Conservation (phyloP, 2,113 vertebrate genomes). For the Rhipidura dahli region DNA sequence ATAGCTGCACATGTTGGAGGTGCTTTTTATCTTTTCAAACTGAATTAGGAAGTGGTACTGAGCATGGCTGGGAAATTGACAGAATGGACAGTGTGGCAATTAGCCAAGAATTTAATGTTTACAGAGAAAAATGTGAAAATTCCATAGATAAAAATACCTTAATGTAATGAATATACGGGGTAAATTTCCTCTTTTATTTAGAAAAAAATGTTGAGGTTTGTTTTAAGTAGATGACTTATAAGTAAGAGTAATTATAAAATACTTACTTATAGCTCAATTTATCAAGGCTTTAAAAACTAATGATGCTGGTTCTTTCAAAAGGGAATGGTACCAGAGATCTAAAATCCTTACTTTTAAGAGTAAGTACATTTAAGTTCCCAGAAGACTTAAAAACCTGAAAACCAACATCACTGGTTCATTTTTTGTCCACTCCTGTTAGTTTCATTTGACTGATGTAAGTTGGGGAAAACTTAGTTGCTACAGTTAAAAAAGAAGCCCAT, state of each 20-base stretch:
- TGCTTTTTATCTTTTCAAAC: background rate
- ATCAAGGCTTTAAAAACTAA: background rate
- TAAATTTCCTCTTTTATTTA: background rate
- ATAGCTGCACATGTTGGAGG: background rate
- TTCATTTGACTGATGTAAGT: background rate
- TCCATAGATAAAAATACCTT: background rate
- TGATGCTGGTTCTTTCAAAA: background rate
- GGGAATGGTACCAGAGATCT: background rate
- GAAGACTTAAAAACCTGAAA: background rate
- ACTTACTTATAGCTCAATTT: background rate
- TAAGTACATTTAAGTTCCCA: background rate
- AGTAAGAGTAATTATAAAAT: background rate
- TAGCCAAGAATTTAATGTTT: background rate
- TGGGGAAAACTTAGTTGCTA: background rate
- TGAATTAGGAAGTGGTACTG: background rate
- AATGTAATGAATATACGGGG: background rate
- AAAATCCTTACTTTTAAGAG: background rate
- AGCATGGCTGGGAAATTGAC: background rate
- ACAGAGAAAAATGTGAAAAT: background rate
- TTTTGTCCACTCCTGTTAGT: background rate
- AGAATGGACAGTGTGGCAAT: background rate
- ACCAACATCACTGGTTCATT: background rate
- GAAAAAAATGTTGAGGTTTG: background rate
- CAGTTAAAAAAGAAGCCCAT: background rate
- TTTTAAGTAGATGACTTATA: background rate